Base-by-base conservation (phyloP, 2,113 vertebrate species). In the Scartelaos histophorus region DNA sequence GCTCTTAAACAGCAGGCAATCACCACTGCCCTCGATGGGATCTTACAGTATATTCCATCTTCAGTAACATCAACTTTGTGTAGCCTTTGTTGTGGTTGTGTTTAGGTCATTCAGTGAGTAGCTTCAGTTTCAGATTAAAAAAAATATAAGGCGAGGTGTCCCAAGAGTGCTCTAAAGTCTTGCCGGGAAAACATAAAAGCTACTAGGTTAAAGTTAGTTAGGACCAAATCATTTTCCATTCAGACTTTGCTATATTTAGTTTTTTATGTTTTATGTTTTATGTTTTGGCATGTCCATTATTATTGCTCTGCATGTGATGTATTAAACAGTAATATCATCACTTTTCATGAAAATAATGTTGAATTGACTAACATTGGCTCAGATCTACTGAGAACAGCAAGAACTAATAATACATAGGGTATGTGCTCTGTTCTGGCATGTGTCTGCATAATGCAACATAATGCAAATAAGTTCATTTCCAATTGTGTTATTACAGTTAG, bases 41-140 rank as follows among this genome's bases (percentile, higher is more conserved):
- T 10, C 29, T 2, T 21, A 38, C 61, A 64, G n/a, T 64, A 38
- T 38, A 64, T 43, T 64, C 61, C 29, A 1, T 2, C 19, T 64
- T 64, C 43, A 17, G 61, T 64, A 64, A 64, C 61, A 5, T n/a
- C 12, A 43, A 43, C 61, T 64, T 38, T 64, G 43, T 64, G 17
- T 64, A 43, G 61, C 35, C 61, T 64, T 64, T 64, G 34, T 64
- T 64, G 16, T 64, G 61, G 16, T 35, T n/a, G 60, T 62, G 25
- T 38, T 43, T 21, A 38, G 61, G 34, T 64, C 61, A 64, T 64
- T 43, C 34, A 43, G 29, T 38, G 19, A 43, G 34, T 0, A 35
- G 60, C 16, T 43, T 64, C 61, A 43, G 34, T 38, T 64, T 64
- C 61, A 38, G 4, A 12, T 64, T 2, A n/a, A 35, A 35, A 62